Conservation (phyloP, 2,888 invertebrate species). For the Nomada lathburiana region DNA sequence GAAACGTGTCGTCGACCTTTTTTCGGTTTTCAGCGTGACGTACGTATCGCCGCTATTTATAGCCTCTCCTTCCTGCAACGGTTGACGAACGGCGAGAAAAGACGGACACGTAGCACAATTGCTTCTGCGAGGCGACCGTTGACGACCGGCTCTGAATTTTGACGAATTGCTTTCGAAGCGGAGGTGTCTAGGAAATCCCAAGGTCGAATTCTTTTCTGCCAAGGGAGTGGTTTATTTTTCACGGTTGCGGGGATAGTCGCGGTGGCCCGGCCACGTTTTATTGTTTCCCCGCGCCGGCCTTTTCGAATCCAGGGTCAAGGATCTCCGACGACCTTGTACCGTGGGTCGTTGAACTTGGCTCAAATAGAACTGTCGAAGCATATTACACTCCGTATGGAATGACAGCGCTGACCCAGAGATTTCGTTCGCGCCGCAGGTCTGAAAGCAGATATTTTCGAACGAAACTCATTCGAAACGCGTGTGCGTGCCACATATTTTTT, state of each 20-base stretch:
- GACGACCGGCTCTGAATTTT: not conserved
- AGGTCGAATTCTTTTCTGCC: not conserved
- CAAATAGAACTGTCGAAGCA: too few species aligned
- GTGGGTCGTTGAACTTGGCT: not conserved
- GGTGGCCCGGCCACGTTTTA: not conserved
- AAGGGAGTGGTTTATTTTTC: not conserved
- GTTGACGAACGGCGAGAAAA: constrained; percentile 14
- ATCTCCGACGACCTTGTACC: not conserved
- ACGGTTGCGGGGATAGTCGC: not conserved
- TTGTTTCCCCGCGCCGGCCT: not conserved
- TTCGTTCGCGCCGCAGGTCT: not conserved
- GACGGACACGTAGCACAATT: not conserved
- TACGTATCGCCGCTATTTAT: constrained; percentile 21
- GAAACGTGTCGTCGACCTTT: constrained; percentile 59
- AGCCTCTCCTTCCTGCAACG: constrained; percentile 4
- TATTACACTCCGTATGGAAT: too few species aligned
- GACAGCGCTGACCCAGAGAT: not conserved
- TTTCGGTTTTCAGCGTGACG: constrained; percentile 47
- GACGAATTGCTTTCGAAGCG: too few species aligned
- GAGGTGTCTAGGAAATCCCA: not conserved
- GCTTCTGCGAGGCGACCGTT: not conserved
- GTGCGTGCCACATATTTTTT: too few species aligned
- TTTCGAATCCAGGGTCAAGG: not conserved
- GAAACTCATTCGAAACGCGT: not conserved
- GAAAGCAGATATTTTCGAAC: too few species aligned